Evolutionary conservation across 2,797 vertebrate species (phyloP).

Genomic region (Poeciliopsis presidionis): DNA sequence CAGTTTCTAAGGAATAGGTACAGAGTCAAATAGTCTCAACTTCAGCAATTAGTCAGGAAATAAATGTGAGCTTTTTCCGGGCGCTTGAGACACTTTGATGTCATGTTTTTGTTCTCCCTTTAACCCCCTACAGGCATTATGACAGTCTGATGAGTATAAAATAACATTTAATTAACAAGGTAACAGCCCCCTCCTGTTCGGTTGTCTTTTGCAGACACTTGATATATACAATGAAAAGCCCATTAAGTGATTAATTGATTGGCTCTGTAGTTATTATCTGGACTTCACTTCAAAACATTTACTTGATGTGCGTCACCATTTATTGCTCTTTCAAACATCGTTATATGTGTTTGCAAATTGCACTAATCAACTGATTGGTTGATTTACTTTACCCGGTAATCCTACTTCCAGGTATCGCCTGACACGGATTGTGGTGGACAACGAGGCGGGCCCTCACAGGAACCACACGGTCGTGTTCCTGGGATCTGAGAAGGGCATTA

Average conservation of each 20-base stretch:
- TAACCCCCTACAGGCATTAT: slow-evolving; percentile 17
- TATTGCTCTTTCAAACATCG: slow-evolving; percentile 9
- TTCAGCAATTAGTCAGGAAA: slow-evolving; percentile 37
- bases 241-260: slow-evolving; percentile 23
- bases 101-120: slow-evolving; percentile 9
- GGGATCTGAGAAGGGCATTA: slow-evolving; percentile 96
- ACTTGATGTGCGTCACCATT: slow-evolving; percentile 21
- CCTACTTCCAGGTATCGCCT: slow-evolving; percentile 88
- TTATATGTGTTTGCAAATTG: background rate
- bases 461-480: slow-evolving; percentile 97
- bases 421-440: slow-evolving; percentile 95
- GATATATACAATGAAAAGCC: slow-evolving; percentile 17
- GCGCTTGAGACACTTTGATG: slow-evolving; percentile 12
- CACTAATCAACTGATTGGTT: slow-evolving; percentile 19
- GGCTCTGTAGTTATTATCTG: slow-evolving; percentile 22
- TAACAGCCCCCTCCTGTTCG: slow-evolving; percentile 27
- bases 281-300: slow-evolving; percentile 17
- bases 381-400: slow-evolving; percentile 14
- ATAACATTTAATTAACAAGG: slow-evolving; percentile 42
- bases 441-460: slow-evolving; percentile 88
- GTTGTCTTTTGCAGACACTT: slow-evolving; percentile 33
- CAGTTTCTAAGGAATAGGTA: slow-evolving; percentile 24
- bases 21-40: slow-evolving; percentile 25
- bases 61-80: slow-evolving; percentile 15
- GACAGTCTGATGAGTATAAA: slow-evolving; percentile 34